Evolutionary conservation across 2,888 invertebrate genomes (phyloP), one percentile per base, ranked within the genome.

Genomic region (Eurois occulta): DNA sequence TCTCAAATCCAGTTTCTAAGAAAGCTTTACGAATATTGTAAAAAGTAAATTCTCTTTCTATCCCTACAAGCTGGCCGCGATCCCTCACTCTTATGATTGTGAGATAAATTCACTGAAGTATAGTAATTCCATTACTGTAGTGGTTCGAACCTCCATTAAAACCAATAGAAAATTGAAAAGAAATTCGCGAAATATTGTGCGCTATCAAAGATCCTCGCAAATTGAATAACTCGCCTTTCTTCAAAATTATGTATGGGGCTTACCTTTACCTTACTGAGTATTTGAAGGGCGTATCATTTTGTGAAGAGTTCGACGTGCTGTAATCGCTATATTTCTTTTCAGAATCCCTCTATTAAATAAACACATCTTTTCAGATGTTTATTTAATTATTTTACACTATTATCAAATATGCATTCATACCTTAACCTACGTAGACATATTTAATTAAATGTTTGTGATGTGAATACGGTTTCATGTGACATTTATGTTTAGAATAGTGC

Each of bases 81-180:
- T 66, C 46, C 32, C 18, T 65, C 67, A 66, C 68, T 72, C 60
- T 46, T 43, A 71, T 32, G 58, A 62, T 72, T 67, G 58, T 55
- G 28, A 62, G 43, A 65, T 62, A 72, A 85, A 84, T 74, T 81
- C 68, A 65, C n/a, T 70, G 66, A 72, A 83, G 75, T 71, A 64
- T 67, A 71, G 72, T 87, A 77, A 87, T 81, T 71, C 66, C 65
- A 87, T 87, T 84, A 80, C 65, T 32, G 43, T 21, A 13, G 73
- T 60, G 78, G 75, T 65, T 74, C 74, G 70, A 67, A 77, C 52
- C 28, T 75, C 46, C 80, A 75, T 83, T 76, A 41, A 73, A 71
- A 75, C n/a, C 64, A 76, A 83, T 78, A 72, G 70, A 74, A 77
- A 77, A 38, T 72, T 79, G 41, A 58, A 75, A 64, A 72, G 24